Percentiles rank a stretch among this genome's conserved stretches.
Conservation (phyloP, 2,888 invertebrate species). For the Abrostola tripartita region DNA sequence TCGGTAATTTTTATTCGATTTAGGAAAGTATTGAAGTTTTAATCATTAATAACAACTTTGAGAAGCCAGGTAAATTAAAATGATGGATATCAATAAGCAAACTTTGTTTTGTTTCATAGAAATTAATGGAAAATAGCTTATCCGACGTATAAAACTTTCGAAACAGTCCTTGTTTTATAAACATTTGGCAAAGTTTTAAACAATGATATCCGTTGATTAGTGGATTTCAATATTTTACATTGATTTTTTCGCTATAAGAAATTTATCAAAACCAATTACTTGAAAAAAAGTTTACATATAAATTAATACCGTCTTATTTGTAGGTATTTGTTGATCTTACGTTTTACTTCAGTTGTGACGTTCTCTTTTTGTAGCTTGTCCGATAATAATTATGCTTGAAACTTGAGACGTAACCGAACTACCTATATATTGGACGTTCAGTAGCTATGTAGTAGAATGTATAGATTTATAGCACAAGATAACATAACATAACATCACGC, state of each 20-base stretch:
- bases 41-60: neutral
- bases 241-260: neutral
- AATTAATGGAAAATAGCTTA: conserved; percentile 11
- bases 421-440: no score
- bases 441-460: no score
- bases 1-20: conserved; percentile 5
- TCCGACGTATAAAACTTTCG: neutral
- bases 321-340: no score
- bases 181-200: neutral
- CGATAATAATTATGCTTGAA: no score
- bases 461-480: no score
- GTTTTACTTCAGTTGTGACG: no score
- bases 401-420: no score
- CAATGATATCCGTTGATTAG: no score
- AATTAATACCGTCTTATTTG: neutral
- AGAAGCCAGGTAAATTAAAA: conserved; percentile 27
- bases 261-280: neutral
- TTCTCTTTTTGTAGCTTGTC: no score
- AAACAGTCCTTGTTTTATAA: neutral
- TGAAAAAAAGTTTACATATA: neutral
- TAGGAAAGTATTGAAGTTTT: conserved; percentile 5
- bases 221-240: no score
- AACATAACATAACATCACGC: no score
- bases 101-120: conserved; percentile 12
- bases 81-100: conserved; percentile 14